Evolutionary conservation across 1,140 invertebrate species (phyloP).

Genomic region (Tetraneura akinire): DNA sequence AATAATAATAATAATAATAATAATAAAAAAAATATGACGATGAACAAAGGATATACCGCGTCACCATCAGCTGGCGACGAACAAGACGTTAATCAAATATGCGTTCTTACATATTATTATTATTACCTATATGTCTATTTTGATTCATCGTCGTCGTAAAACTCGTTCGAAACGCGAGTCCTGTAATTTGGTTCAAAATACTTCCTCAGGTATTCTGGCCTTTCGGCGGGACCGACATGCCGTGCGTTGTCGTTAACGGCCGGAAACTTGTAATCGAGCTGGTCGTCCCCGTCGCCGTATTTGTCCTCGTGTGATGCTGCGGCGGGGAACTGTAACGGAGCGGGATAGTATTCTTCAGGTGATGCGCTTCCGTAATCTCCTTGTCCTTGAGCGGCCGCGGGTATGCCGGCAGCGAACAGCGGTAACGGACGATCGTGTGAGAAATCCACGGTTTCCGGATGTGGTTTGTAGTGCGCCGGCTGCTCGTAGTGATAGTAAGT

Average conservation of each 20-base stretch:
- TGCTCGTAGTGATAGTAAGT: constrained; percentile 7
- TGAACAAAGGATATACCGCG: no score
- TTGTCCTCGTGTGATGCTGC: neutral
- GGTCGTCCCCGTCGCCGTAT: neutral
- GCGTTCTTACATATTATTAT: no score
- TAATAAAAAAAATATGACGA: no score
- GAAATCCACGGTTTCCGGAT: neutral
- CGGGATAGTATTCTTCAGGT: constrained; percentile 29
- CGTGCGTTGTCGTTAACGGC: no score
- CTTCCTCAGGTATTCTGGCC: constrained; percentile 35
- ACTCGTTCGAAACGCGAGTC: neutral
- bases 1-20: no score
- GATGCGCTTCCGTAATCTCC: constrained; percentile 39
- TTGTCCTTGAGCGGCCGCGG: constrained; percentile 18
- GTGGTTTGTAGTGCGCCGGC: neutral
- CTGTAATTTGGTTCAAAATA: constrained; percentile 31
- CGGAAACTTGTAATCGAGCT: neutral
- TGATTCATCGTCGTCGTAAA: constrained; percentile 7
- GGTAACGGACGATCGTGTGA: neutral
- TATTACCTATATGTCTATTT: neutral
- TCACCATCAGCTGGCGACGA: no score
- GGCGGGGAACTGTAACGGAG: constrained; percentile 1
- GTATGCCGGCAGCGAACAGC: neutral
- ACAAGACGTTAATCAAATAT: no score
- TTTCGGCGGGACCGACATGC: neutral